Evolutionary conservation across 2,113 vertebrate species (phyloP).

Genomic region (Vidua chalybeata): DNA sequence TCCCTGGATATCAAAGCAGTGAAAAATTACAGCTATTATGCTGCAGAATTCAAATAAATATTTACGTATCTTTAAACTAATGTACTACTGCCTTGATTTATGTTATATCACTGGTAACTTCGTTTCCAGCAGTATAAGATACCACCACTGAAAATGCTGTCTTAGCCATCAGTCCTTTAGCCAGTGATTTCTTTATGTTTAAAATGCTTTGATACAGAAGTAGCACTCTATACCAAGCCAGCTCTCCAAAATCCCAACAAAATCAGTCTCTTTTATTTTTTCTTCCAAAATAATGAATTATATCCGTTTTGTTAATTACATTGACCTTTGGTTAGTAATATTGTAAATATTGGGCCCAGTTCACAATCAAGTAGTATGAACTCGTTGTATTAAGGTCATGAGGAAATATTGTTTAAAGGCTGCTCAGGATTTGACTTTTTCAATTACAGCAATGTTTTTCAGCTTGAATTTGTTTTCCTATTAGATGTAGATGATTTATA

Average conservation of each 20-base stretch:
- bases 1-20: slow-evolving; percentile 31
- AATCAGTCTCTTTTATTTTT: neutral
- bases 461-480: neutral
- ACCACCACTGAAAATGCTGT: neutral
- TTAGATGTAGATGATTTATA: neutral
- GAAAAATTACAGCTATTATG: neutral
- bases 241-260: neutral
- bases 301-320: neutral
- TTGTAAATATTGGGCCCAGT: slow-evolving; percentile 26
- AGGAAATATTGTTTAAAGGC: neutral
- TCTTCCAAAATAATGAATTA: neutral
- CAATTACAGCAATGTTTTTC: neutral
- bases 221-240: neutral
- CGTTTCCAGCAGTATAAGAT: neutral
- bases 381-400: neutral
- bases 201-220: neutral
- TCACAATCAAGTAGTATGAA: neutral
- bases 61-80: slow-evolving; percentile 9
- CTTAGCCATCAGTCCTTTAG: neutral
- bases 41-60: slow-evolving; percentile 28
- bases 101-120: neutral
- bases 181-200: neutral
- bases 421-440: neutral
- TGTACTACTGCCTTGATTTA: neutral
- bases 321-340: slow-evolving; percentile 12